Base-by-base conservation (phyloP, 2,888 invertebrate species). In the Polydrusus tereticollis region DNA sequence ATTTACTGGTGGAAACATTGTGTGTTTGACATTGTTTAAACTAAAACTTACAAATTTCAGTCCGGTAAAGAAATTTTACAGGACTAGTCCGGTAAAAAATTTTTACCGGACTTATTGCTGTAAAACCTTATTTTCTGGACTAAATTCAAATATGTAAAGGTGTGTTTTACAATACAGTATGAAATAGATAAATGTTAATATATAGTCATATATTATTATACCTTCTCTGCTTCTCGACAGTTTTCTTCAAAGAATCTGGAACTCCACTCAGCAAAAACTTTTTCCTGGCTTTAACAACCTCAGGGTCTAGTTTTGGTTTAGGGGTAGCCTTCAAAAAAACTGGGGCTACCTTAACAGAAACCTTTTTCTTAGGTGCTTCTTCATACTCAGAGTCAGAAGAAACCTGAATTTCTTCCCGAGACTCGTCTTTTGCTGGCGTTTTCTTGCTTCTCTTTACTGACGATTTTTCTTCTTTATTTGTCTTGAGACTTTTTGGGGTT, bases 261-360 rank as follows among this genome's bases (percentile, higher is more conserved):
- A 92, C 88, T n/a, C 92, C 92, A 73, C 93, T 92, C 77, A 90
- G 88, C 38, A 94, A 85, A 84, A 94, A 94, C 72, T 89, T 88
- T 74, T 89, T 89, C 77, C 90, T 90, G 4, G 94, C 93, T 82
- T 90, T 89, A 50, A 90, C 69, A 45, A 87, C 84, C 63, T 86
- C 87, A 14, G 88, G 87, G 85, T 91, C 90, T 14, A 87, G 80
- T 81, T 88, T 88, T 6, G 87, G 87, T 83, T 90, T 91, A 10
- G 87, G 83, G 43, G 84, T 75, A 5, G 79, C 41, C 74, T 81
- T 89, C 0, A 88, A 81, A 84, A 94, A 94, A 52, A 94, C 86
- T n/a, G 94, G 93, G 0, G 94, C 94, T 45, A 92, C 80, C 84
- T 91, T 92, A 45, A 83, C 79, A 6, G 69, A 1, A 60, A 66